Evolutionary conservation across 2,113 vertebrate species (phyloP).

Genomic region (Vulpes ferrilata): DNA sequence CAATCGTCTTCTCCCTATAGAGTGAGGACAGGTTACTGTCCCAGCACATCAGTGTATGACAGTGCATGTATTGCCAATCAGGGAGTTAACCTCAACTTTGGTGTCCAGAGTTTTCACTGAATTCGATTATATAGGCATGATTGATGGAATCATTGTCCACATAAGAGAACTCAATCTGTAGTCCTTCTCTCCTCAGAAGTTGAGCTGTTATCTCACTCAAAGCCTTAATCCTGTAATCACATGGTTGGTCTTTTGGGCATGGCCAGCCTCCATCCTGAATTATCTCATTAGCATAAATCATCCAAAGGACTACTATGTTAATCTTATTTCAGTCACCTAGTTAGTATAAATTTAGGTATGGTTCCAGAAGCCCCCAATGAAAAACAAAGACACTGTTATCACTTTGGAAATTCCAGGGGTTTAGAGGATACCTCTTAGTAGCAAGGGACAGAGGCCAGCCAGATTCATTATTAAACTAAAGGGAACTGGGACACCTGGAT

Average conservation of each 20-base stretch:
- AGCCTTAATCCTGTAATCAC: background rate
- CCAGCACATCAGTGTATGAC: background rate
- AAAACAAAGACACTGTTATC: background rate
- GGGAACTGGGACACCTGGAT: no score
- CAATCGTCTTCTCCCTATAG: background rate
- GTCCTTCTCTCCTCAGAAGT: background rate
- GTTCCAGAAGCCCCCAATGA: background rate
- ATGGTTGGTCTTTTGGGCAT: background rate
- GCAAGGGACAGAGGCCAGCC: background rate
- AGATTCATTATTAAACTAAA: constrained; percentile 49
- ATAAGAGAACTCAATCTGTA: background rate
- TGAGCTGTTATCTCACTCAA: background rate
- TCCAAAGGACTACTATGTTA: background rate
- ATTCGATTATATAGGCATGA: background rate
- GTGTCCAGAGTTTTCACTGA: background rate
- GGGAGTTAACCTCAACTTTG: background rate
- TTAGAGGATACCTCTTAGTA: background rate
- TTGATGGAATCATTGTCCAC: background rate
- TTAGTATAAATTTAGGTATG: background rate
- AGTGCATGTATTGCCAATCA: background rate
- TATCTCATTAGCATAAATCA: background rate
- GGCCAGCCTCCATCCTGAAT: background rate
- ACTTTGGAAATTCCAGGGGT: background rate
- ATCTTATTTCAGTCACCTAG: background rate
- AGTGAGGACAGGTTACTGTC: background rate